These are phyloP conservation scores for Gortyna flavago DNA, from an alignment of 2,888 invertebrate genomes.

Conservation along the genomic window DNA sequence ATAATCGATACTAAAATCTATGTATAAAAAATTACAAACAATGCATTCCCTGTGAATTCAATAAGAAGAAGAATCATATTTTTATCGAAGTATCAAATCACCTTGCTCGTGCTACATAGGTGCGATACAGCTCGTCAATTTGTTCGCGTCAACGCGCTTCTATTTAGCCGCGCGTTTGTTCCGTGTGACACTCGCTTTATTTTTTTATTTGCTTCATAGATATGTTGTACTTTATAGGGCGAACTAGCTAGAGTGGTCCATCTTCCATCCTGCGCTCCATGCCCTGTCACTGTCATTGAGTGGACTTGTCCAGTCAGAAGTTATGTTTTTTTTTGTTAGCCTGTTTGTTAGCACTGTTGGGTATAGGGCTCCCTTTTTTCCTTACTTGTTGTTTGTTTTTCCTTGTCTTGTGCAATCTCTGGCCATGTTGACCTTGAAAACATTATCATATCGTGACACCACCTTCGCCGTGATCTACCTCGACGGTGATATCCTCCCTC, in stretches of 20 bases:
- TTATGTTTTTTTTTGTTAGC: too few species aligned
- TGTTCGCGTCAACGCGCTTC: conserved; percentile 85
- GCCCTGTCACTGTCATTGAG: neutral
- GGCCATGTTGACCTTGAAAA: too few species aligned
- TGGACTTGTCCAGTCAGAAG: neutral
- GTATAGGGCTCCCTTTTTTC: too few species aligned
- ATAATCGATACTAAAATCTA: neutral
- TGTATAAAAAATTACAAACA: neutral
- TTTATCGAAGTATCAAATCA: conserved; percentile 74
- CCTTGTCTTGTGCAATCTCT: too few species aligned
- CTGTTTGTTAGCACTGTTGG: too few species aligned
- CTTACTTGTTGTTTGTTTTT: too few species aligned
- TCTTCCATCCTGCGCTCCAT: neutral
- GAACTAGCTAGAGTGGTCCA: neutral
- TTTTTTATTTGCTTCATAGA: conserved; percentile 38
- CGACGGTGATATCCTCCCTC: too few species aligned
- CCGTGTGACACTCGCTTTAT: conserved; percentile 65
- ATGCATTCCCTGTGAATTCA: neutral
- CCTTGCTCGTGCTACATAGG: conserved; percentile 72
- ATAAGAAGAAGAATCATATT: neutral
- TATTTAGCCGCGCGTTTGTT: conserved; percentile 82
- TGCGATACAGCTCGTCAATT: conserved; percentile 85
- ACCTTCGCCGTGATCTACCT: too few species aligned
- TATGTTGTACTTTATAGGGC: conserved; percentile 11
- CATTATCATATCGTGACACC: too few species aligned